A percentile compares a stretch with the other conserved stretches of the same genome.
These are phyloP conservation scores for Rhodophaea formosa DNA, from an alignment of 2,888 invertebrate genomes.

Conservation along the genomic window DNA sequence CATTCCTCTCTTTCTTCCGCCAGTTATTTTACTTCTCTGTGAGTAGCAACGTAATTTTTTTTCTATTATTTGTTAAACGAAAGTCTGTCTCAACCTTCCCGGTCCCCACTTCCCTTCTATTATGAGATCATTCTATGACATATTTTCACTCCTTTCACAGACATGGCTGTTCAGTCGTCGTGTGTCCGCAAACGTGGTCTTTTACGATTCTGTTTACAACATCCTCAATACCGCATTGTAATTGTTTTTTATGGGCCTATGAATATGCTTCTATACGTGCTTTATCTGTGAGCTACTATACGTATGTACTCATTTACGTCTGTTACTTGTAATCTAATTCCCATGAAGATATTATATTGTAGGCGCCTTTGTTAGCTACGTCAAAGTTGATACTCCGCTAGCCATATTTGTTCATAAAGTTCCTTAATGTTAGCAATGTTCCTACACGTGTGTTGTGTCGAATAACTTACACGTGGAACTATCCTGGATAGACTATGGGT, in stretches of 20 bases:
- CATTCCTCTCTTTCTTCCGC: no score
- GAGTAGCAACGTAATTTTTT: no score
- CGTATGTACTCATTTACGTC: constrained; percentile 1
- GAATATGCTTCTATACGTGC: not conserved
- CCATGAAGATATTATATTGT: not conserved
- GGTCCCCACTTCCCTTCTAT: no score
- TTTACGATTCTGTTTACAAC: constrained; percentile 38
- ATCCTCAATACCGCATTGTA: constrained; percentile 6
- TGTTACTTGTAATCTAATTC: not conserved
- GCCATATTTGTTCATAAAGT: not conserved
- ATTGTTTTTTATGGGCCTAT: constrained; percentile 7
- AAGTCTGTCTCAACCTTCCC: no score
- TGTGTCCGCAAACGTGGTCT: constrained; percentile 26
- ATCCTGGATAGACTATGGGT: not conserved
- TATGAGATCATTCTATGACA: no score
- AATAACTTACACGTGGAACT: not conserved
- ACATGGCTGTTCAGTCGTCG: constrained; percentile 9
- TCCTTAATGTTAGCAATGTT: no score
- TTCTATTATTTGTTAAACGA: no score
- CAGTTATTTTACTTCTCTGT: no score
- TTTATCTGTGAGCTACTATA: constrained; percentile 3
- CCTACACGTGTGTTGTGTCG: not conserved
- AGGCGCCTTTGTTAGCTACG: not conserved
- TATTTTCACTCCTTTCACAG: not conserved
- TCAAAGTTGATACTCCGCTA: not conserved